Base-by-base conservation (phyloP, 2,888 invertebrate species). In the Apantesis nais region DNA sequence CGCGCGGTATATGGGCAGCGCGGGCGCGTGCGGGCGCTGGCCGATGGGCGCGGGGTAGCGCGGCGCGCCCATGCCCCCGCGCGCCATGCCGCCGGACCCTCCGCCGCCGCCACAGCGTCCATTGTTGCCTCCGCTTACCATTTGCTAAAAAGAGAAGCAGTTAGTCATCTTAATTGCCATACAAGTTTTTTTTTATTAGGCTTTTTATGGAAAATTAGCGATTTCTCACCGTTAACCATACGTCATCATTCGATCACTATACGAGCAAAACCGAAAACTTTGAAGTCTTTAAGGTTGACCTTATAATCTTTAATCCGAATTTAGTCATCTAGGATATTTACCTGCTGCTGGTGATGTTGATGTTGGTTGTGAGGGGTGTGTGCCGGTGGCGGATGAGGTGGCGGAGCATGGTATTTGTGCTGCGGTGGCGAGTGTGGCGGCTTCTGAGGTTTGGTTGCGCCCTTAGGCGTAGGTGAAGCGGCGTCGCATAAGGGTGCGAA, bases 401-500 rank as follows among this genome's bases (percentile, higher is more conserved):
- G 90, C 79, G 90, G 93, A 86, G 92, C 92, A 85, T 92, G 91
- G 86, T 93, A 93, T 89, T 95, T 95, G 90, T 95, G 95, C 73
- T 92, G 93, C 78, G 95, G 92, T 83, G 94, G 94, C 80, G 94
- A 93, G 86, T 94, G 94, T 78, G 94, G 93, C 79, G 92, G 90
- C 86, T 93, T 93, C 79, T 90, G 89, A 62, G 89, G 89, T 83
- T 92, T 92, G 72, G 80, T 44, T 55, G 84, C 88, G 82, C 89
- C 92, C 85, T 93, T 95, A 83, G 92, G 95, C 79, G 93, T 96
- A 83, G 95, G 95, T 82, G 90, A 95, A 91, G 96, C 81, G 89
- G 96, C 81, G 90, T 97, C 89, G 96, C 96, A 93, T 83, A 97
- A 95, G 74, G 97, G 95, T 74, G 97, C 92, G 84, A 94, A 94